Percentiles rank a stretch among this genome's conserved stretches.
These are phyloP conservation scores for Drosophila ironensis DNA, from an alignment of 1,140 invertebrate genomes.

Conservation along the genomic window DNA sequence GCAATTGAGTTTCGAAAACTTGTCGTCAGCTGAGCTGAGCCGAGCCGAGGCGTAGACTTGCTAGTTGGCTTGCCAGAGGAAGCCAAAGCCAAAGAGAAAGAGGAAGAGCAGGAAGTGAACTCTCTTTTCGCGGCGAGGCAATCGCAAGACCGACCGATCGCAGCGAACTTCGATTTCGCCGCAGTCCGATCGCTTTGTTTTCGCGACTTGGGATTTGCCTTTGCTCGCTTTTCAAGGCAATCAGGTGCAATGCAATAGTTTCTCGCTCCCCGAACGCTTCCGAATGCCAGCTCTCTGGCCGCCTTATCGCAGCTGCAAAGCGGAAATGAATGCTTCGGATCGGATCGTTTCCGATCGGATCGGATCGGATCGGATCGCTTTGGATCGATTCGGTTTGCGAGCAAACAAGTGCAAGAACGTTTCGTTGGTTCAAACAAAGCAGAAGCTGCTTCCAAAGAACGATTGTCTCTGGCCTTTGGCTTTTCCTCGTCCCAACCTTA, in stretches of 20 bases:
- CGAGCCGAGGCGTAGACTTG: neutral
- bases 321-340: slow-evolving; percentile 67
- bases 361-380: slow-evolving; percentile 13
- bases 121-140: slow-evolving; percentile 21
- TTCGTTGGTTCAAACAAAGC: neutral
- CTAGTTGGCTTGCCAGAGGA: slow-evolving; percentile 1
- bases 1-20: slow-evolving; percentile 73
- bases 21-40: slow-evolving; percentile 67
- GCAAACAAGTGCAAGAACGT: slow-evolving; percentile 62
- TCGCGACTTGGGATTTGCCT: slow-evolving; percentile 51
- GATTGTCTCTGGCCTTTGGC: too few relatives aligned
- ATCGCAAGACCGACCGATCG: slow-evolving; percentile 4
- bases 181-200: slow-evolving; percentile 45
- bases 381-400: slow-evolving; percentile 38
- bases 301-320: slow-evolving; percentile 47
- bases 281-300: slow-evolving; percentile 58
- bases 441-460: too few relatives aligned
- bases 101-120: slow-evolving; percentile 51
- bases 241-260: slow-evolving; percentile 78
- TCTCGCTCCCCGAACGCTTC: slow-evolving; percentile 47
- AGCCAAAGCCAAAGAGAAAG: too few relatives aligned
- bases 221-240: slow-evolving; percentile 70
- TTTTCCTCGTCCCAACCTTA: too few relatives aligned
- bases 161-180: slow-evolving; percentile 20
- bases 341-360: slow-evolving; percentile 24